Evolutionary conservation across 2,113 vertebrate genomes (phyloP).

Genomic region (Shinisaurus crocodilurus): DNA sequence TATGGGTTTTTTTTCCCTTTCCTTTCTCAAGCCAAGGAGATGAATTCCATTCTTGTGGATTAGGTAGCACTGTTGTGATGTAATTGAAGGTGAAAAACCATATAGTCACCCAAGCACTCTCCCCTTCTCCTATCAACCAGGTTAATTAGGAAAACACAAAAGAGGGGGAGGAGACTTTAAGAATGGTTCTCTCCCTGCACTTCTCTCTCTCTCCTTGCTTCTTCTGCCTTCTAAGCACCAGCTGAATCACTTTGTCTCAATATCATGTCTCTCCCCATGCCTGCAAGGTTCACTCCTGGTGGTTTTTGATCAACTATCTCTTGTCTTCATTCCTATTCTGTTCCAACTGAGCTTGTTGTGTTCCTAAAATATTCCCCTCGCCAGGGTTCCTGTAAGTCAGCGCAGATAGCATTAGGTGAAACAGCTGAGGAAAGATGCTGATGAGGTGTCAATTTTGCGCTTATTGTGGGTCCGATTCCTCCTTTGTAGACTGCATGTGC

Average conservation of each 20-base stretch:
- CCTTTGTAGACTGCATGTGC: background rate
- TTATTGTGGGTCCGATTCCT: constrained; percentile 22
- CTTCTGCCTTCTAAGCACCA: constrained; percentile 42
- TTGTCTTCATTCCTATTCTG: constrained; percentile 38
- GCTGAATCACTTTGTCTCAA: constrained; percentile 35
- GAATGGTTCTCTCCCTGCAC: background rate
- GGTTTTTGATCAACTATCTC: constrained; percentile 14
- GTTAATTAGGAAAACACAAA: constrained; percentile 7
- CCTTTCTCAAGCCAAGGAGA: constrained; percentile 72
- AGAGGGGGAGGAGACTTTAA: background rate
- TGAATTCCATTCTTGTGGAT: constrained; percentile 61
- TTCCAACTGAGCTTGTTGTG: constrained; percentile 24
- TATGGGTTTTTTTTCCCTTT: constrained; percentile 50
- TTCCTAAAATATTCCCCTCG: constrained; percentile 42
- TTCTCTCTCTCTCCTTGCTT: constrained; percentile 38
- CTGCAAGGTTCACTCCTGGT: constrained; percentile 31
- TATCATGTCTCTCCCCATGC: constrained; percentile 36
- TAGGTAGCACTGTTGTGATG: constrained; percentile 44
- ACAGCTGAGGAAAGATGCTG: constrained; percentile 16
- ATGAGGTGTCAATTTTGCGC: constrained; percentile 39
- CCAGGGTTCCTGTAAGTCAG: constrained; percentile 11
- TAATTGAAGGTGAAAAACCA: constrained; percentile 58
- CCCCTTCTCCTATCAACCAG: constrained; percentile 3
- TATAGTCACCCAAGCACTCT: constrained; percentile 1
- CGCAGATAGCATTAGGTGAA: constrained; percentile 35